Base-by-base conservation (phyloP, 2,888 invertebrate genomes). In the Campoplex capitator region DNA sequence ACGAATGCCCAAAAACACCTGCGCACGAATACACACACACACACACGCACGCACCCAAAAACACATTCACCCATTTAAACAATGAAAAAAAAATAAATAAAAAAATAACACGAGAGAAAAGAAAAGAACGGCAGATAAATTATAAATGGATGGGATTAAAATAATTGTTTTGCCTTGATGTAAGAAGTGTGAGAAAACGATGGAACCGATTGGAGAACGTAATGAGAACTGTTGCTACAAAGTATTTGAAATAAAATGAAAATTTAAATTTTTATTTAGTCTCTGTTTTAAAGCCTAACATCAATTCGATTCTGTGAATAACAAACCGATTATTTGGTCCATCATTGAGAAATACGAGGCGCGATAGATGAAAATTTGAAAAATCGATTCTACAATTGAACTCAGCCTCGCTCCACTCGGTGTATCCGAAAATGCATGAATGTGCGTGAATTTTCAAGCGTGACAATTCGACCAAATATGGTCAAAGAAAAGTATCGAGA, bases 331-430 rank as follows among this genome's bases (percentile, higher is more conserved):
- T 77, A 70, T 45, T 77, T 65, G 2, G 6, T 62, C 4, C 16
- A 7, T 75, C 48, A 42, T 68, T 65, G 76, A 35, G 13, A 48
- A 71, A 13, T 11, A 56, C 1, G 11, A 1, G 56, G 18, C 8
- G 8, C 23, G 32, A 32, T 58, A 58, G 13, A 45, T 56, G 38
- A 82, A 75, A 32, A 28, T 23, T 9, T 42, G 23, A 45, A 84
- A 71, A 77, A 74, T 78, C 32, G 67, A 56, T 71, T 18, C 16
- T 62, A 65, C 38, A 48, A 75, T 56, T 45, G 76, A 81, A 80
- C 79, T 88, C 76, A 80, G 86, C 85, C 75, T 89, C 67, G 85
- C 80, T 87, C 80, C 84, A 84, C 51, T 83, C 58, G 74, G 83
- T 85, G 81, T 83, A 83, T 83, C 83, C 84, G 85, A 48, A 13